These are phyloP conservation scores for Lontra canadensis DNA, from an alignment of 2,113 vertebrate genomes.

Conservation along the genomic window DNA sequence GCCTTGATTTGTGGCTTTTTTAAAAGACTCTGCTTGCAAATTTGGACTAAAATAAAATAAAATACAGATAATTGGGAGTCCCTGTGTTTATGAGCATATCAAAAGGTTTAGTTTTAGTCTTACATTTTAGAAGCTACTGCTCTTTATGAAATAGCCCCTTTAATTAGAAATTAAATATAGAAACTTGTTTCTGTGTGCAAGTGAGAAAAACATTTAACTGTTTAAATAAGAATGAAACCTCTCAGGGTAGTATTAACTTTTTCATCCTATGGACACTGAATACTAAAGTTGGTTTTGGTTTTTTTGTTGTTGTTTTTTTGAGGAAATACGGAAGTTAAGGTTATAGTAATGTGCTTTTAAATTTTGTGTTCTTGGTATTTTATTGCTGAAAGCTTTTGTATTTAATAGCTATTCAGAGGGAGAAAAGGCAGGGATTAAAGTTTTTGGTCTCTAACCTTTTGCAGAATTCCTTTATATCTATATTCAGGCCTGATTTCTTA, in stretches of 20 bases:
- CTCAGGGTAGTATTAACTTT: slow-evolving; percentile 15
- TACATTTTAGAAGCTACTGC: slow-evolving; percentile 41
- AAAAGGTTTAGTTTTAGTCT: slow-evolving; percentile 16
- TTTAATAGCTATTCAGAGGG: slow-evolving; percentile 54
- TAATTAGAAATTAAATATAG: slow-evolving; percentile 59
- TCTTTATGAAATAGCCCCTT: slow-evolving; percentile 46
- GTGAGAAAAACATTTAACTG: slow-evolving; percentile 54
- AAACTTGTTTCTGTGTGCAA: slow-evolving; percentile 37
- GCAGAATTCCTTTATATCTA: slow-evolving; percentile 49
- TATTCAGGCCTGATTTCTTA: slow-evolving; percentile 51
- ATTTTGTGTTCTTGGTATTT: slow-evolving; percentile 52
- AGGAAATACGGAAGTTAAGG: slow-evolving; percentile 47
- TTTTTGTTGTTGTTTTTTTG: not conserved
- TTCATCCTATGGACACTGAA: not conserved
- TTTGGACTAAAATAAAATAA: slow-evolving; percentile 48
- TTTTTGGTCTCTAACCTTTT: slow-evolving; percentile 53
- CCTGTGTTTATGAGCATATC: slow-evolving; percentile 36
- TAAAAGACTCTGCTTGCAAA: slow-evolving; percentile 40
- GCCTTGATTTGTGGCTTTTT: slow-evolving; percentile 36
- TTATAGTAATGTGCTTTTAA: slow-evolving; percentile 40
- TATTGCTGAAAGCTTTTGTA: slow-evolving; percentile 53
- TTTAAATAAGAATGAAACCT: slow-evolving; percentile 64
- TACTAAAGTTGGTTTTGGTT: not conserved
- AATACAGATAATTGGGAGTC: slow-evolving; percentile 10
- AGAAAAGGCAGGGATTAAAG: slow-evolving; percentile 49